A percentile compares a stretch with the other conserved stretches of the same genome.
Evolutionary conservation across 1,140 invertebrate species (phyloP).

Genomic region (Lysiphlebus fabarum): DNA sequence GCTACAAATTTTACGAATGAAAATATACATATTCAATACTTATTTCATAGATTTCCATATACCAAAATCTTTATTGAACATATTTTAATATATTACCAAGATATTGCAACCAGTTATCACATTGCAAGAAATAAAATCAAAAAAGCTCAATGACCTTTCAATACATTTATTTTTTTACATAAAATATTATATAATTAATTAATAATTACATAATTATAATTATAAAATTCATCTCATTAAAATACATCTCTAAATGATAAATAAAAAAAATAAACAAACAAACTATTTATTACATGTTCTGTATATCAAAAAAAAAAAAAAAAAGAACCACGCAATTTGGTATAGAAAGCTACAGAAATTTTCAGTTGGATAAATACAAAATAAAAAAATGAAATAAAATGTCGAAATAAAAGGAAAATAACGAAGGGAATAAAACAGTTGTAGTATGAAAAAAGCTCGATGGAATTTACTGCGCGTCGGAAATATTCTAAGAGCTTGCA

Average conservation of each 20-base stretch:
- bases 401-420: constrained; percentile 2
- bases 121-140: background rate
- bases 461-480: constrained; percentile 44
- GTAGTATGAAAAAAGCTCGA: constrained; percentile 31
- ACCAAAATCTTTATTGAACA: constrained; percentile 34
- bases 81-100: constrained; percentile 36
- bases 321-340: background rate
- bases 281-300: too few species aligned
- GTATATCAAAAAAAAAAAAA: constrained; percentile 4
- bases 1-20: constrained; percentile 3
- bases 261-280: constrained; percentile 6
- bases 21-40: background rate
- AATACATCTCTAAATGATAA: background rate
- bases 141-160: constrained; percentile 12
- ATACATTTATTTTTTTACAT: too few species aligned
- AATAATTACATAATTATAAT: background rate
- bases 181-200: too few species aligned
- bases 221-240: background rate
- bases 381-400: constrained; percentile 15
- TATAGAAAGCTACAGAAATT: constrained; percentile 4
- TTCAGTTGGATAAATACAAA: constrained; percentile 13
- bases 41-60: constrained; percentile 4
- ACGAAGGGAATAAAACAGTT: constrained; percentile 15
- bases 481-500: constrained; percentile 41
- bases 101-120: constrained; percentile 24